Evolutionary conservation across 1,140 invertebrate genomes (phyloP).

Genomic region (Hycleus phaleratus): DNA sequence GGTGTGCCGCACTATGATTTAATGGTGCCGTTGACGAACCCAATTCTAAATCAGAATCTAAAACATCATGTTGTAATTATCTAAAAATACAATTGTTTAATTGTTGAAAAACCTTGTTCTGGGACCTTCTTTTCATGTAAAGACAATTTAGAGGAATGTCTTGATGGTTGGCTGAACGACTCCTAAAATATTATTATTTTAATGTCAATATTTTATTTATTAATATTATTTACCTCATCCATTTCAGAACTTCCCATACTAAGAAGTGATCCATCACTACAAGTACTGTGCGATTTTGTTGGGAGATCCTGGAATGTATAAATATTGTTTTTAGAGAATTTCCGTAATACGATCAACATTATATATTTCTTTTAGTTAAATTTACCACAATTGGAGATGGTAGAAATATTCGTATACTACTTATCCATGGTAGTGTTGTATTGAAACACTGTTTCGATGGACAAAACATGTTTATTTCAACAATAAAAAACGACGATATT

Average conservation of each 20-base stretch:
- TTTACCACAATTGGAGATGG: slow-evolving; percentile 11
- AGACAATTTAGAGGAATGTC: slow-evolving; percentile 46
- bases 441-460: slow-evolving; percentile 14
- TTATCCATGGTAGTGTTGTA: slow-evolving; percentile 22
- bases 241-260: slow-evolving; percentile 65
- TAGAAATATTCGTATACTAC: slow-evolving; percentile 26
- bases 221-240: slow-evolving; percentile 46
- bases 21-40: slow-evolving; percentile 47
- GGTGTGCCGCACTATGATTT: slow-evolving; percentile 68
- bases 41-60: slow-evolving; percentile 37
- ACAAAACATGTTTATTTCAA: slow-evolving; percentile 23
- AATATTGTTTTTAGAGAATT: neutral
- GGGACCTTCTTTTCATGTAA: slow-evolving; percentile 41
- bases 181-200: slow-evolving; percentile 35
- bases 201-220: slow-evolving; percentile 2
- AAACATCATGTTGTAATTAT: slow-evolving; percentile 9
- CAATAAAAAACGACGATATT: no score
- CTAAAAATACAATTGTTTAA: neutral
- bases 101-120: slow-evolving; percentile 4
- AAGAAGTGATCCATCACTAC: slow-evolving; percentile 62
- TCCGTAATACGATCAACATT: neutral
- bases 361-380: neutral
- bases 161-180: slow-evolving; percentile 41
- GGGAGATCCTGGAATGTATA: slow-evolving; percentile 43
- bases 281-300: slow-evolving; percentile 58